These are phyloP conservation scores for Caenorhabditis sp. DNA, from an alignment of 2,888 invertebrate genomes.

Conservation along the genomic window DNA sequence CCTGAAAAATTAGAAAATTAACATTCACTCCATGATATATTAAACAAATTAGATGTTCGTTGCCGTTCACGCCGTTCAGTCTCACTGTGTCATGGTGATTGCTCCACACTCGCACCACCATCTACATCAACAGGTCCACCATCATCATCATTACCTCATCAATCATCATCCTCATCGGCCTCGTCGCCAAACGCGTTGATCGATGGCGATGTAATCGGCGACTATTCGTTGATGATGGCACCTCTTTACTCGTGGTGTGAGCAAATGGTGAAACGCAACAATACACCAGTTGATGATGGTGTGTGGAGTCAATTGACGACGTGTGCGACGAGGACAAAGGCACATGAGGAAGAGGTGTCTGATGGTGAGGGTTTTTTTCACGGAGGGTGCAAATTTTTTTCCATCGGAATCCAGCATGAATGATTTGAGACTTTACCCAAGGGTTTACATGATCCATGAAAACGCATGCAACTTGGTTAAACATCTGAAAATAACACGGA, in stretches of 20 bases:
- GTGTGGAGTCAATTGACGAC: conserved; percentile 51
- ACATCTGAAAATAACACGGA: too few species aligned
- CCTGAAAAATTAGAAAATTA: background rate
- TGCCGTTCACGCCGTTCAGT: conserved; percentile 47
- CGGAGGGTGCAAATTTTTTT: background rate
- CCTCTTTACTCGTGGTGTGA: conserved; percentile 67
- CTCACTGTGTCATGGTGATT: conserved; percentile 48
- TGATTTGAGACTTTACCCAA: background rate
- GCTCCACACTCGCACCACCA: conserved; percentile 20
- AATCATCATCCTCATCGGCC: background rate
- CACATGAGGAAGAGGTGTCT: conserved; percentile 17
- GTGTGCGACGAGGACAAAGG: conserved; percentile 43
- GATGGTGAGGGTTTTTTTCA: conserved; percentile 31
- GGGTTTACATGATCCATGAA: too few species aligned
- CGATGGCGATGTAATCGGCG: conserved; percentile 48
- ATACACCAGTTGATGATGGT: conserved; percentile 37
- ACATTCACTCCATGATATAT: too few species aligned
- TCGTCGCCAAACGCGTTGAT: conserved; percentile 11
- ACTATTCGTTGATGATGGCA: conserved; percentile 67
- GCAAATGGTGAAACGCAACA: conserved; percentile 46
- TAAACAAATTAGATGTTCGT: conserved; percentile 18
- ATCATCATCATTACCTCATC: conserved; percentile 31
- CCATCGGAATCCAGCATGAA: background rate
- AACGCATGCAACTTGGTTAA: too few species aligned
- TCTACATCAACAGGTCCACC: conserved; percentile 23